These are phyloP conservation scores for Gambusia affinis DNA, from an alignment of 2,113 vertebrate species.

Conservation along the genomic window DNA sequence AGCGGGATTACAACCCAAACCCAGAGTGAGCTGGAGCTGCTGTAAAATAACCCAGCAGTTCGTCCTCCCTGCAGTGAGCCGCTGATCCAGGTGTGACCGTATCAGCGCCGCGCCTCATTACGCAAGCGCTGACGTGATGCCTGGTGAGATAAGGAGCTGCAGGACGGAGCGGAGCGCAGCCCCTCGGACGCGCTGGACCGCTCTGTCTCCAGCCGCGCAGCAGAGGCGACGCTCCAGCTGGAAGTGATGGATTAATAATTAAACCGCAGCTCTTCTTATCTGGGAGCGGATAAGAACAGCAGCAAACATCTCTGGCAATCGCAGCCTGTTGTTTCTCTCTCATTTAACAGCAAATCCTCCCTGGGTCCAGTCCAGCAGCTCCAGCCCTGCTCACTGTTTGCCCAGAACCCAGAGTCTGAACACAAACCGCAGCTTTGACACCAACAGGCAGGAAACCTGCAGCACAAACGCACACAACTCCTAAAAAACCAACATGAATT, in stretches of 20 bases:
- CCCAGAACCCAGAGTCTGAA: not conserved
- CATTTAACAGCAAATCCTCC: slow-evolving; percentile 31
- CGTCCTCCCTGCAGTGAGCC: not conserved
- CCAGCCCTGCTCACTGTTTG: not conserved
- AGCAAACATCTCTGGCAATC: slow-evolving; percentile 21
- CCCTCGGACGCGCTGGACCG: not conserved
- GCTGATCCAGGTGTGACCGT: not conserved
- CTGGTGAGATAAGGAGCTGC: not conserved
- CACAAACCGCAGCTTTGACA: not conserved
- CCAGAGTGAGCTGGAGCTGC: not conserved
- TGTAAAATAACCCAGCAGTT: rapidly evolving
- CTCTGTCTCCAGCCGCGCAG: not conserved
- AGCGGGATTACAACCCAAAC: not conserved
- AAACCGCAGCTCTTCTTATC: slow-evolving; percentile 29
- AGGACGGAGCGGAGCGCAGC: not conserved
- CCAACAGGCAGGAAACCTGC: no score
- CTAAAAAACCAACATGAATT: no score
- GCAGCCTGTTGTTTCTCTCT: slow-evolving; percentile 19
- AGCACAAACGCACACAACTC: not conserved
- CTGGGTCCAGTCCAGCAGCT: not conserved
- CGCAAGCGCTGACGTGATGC: not conserved
- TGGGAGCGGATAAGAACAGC: slow-evolving; percentile 2
- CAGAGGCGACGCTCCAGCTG: not conserved
- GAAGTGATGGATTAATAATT: slow-evolving; percentile 30
- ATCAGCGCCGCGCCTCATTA: slow-evolving; percentile 14